Evolutionary conservation across 2,888 invertebrate species (phyloP).

Genomic region (Mythimna loreyi): DNA sequence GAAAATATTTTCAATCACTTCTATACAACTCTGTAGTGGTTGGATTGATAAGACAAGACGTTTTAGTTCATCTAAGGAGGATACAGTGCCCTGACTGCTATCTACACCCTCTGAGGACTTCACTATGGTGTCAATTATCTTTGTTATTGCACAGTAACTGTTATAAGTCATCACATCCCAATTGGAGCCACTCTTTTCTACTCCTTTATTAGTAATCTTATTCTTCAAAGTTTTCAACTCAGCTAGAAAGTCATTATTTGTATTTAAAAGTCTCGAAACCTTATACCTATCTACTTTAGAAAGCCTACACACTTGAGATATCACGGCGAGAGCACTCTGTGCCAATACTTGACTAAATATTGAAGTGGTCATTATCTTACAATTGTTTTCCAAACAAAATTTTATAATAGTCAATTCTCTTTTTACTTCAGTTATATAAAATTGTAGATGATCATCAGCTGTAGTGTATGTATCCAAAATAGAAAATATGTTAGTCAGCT

Average conservation of each 20-base stretch:
- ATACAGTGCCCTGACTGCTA: constrained; percentile 78
- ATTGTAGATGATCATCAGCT: constrained; percentile 84
- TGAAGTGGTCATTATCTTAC: constrained; percentile 88
- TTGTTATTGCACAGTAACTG: constrained; percentile 88
- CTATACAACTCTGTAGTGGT: constrained; percentile 88
- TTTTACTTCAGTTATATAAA: constrained; percentile 88
- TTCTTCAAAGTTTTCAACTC: constrained; percentile 79
- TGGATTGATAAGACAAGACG: constrained; percentile 86
- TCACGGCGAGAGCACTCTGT: constrained; percentile 87
- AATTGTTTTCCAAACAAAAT: constrained; percentile 88
- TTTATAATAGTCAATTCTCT: constrained; percentile 87
- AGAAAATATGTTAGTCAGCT: constrained; percentile 87
- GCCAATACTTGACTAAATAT: constrained; percentile 86
- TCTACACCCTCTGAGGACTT: constrained; percentile 80
- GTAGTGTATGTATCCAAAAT: constrained; percentile 86
- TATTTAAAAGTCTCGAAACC: constrained; percentile 85
- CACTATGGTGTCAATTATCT: constrained; percentile 87
- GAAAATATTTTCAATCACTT: constrained; percentile 94
- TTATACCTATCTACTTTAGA: constrained; percentile 88
- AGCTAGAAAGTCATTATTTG: constrained; percentile 84
- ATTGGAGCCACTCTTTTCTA: constrained; percentile 70
- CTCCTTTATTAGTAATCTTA: constrained; percentile 69
- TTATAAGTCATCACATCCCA: constrained; percentile 89
- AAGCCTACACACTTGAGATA: constrained; percentile 88
- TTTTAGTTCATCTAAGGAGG: constrained; percentile 87